Base-by-base conservation (phyloP, 2,888 invertebrate genomes). In the Philonicus albiceps region DNA sequence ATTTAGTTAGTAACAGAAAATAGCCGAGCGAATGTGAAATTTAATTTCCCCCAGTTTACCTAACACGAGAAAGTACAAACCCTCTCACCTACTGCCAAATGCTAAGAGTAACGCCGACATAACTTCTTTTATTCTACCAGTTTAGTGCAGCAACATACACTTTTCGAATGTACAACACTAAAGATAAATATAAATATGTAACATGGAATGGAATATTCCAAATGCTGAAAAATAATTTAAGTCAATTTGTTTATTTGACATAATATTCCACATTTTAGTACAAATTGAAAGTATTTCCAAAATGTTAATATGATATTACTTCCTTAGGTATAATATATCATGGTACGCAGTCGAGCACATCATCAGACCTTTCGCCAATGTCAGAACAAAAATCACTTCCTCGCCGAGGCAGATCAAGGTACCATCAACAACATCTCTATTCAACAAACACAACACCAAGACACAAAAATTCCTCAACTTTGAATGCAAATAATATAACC, bases 301-400 rank as follows among this genome's bases (percentile, higher is more conserved):
- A n/a, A n/a, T 49, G n/a, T 6, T 49, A 49, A 49, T 49, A 49
- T n/a, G 16, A 0, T n/a, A 49, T 81, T 76, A n/a, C 78, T 72
- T 72, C 40, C 43, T 80, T 74, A 94, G 95, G 95, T 93, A 95
- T 95, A 92, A 94, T 95, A 91, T 95, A 95, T 92, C 95, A 95
- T 92, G 95, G 95, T 91, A 95, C 95, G 91, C 94, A 94, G 91
- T 95, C 95, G 90, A 95, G 95, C 93, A 96, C 95, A 89, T 96
- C 95, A 89, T 95, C 95, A 91, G 96, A 96, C 93, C 94, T 95
- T 91, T 95, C 95, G 89, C 95, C 95, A 90, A 95, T 95, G 95
- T 95, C 95, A 90, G 96, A 95, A 92, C 95, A 95, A 93, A 95
- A 95, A 92, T 95, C 95, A 89, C 93, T 95, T 90, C 95, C 95